Conservation (phyloP, 2,113 vertebrate genomes). For the Pollimyrus isidori region DNA sequence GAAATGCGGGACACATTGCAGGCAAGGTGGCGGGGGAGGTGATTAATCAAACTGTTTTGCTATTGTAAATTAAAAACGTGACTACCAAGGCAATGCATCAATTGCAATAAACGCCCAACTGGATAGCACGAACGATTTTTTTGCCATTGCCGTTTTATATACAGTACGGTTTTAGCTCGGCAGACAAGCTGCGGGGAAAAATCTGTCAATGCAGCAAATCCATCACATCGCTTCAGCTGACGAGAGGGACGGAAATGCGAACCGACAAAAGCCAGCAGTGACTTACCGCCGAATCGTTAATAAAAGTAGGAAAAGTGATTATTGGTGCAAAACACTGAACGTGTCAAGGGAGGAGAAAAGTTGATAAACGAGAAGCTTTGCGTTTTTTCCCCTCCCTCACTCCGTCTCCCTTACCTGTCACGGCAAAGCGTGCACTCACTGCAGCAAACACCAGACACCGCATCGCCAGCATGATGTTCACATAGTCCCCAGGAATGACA, state of each 20-base stretch:
- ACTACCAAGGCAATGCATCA: background rate
- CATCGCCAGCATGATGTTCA: conserved; percentile 67
- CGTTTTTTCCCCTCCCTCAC: background rate
- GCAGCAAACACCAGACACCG: conserved; percentile 66
- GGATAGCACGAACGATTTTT: conserved; percentile 1
- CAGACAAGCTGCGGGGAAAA: conserved; percentile 37
- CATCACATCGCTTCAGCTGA: conserved; percentile 23
- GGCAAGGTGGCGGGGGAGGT: background rate
- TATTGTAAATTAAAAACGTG: background rate
- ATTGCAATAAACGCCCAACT: background rate
- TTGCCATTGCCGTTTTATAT: background rate
- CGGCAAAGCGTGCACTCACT: conserved; percentile 51
- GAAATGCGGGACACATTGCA: background rate
- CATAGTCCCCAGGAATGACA: conserved; percentile 59
- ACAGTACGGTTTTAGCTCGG: background rate
- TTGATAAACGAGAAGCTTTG: conserved; percentile 9
- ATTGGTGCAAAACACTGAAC: conserved; percentile 15
- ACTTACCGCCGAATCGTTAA: background rate
- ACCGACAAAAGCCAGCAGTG: background rate
- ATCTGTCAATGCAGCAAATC: conserved; percentile 42
- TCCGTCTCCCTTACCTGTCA: conserved; percentile 56
- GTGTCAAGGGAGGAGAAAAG: background rate
- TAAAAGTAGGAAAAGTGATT: conserved; percentile 19
- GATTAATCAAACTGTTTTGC: conserved; percentile 17
- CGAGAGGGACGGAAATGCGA: background rate